These are phyloP conservation scores for Urosaurus nigricauda DNA, from an alignment of 2,797 vertebrate species.

Conservation along the genomic window DNA sequence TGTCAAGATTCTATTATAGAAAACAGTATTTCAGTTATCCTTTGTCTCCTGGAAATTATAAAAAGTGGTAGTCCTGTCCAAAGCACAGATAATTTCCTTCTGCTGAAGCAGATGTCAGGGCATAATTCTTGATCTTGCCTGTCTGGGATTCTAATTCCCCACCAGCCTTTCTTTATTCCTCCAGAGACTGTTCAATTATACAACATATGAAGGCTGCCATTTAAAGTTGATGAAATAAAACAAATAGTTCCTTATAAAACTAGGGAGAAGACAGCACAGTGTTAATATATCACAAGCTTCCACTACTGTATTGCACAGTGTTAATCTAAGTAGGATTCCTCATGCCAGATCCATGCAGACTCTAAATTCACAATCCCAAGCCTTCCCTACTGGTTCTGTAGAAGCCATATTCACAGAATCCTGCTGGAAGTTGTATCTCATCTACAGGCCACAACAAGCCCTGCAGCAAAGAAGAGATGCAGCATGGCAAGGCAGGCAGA, in stretches of 20 bases:
- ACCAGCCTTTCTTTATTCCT: neutral
- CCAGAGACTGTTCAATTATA: neutral
- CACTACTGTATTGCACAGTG: conserved; percentile 13
- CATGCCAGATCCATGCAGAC: conserved; percentile 49
- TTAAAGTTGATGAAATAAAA: neutral
- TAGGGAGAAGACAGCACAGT: neutral
- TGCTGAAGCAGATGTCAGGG: neutral
- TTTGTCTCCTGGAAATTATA: neutral
- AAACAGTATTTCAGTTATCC: neutral
- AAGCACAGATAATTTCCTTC: neutral
- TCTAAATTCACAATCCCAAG: conserved; percentile 52
- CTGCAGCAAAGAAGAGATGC: conserved; percentile 46
- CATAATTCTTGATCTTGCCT: neutral
- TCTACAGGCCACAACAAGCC: conserved; percentile 66
- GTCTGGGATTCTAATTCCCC: neutral
- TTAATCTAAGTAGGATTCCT: conserved; percentile 41
- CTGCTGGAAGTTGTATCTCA: conserved; percentile 59
- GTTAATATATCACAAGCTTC: neutral
- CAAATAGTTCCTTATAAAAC: neutral
- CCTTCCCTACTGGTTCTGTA: conserved; percentile 61
- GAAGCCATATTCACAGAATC: conserved; percentile 57
- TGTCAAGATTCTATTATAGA: neutral
- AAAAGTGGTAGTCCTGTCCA: neutral
- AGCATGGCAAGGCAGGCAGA: conserved; percentile 57
- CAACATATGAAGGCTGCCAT: neutral